Percentiles rank a stretch among this genome's conserved stretches.
Conservation (phyloP, 1,140 invertebrate species). For the Achatina immaculata region DNA sequence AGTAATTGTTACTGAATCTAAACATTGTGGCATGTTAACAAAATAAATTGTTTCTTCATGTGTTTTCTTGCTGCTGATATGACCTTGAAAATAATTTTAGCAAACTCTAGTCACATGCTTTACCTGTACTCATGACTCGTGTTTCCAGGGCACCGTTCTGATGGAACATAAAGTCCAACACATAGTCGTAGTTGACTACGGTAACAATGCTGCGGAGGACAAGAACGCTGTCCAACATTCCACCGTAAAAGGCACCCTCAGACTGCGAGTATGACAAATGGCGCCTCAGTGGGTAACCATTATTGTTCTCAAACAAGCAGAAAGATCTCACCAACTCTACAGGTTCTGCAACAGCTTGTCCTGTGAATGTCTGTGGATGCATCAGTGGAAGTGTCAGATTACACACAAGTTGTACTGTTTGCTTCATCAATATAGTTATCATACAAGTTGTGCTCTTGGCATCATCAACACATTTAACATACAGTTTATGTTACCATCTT, state of each 20-base stretch:
- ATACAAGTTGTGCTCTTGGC: too few relatives aligned
- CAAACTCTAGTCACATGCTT: too few relatives aligned
- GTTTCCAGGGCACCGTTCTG: conserved; percentile 59
- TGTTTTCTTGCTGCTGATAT: too few relatives aligned
- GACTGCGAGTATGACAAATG: conserved; percentile 47
- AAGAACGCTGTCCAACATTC: conserved; percentile 55
- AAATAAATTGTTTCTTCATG: too few relatives aligned
- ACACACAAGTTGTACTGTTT: too few relatives aligned
- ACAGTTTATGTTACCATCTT: too few relatives aligned
- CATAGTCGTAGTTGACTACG: conserved; percentile 64
- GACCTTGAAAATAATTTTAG: too few relatives aligned
- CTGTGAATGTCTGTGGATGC: conserved; percentile 35
- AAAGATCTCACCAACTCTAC: conserved; percentile 42
- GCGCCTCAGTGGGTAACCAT: conserved; percentile 54
- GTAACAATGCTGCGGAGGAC: conserved; percentile 54
- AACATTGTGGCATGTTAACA: too few relatives aligned
- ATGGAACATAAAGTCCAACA: conserved; percentile 64
- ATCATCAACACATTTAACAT: too few relatives aligned
- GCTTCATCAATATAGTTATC: too few relatives aligned
- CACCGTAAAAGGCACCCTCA: conserved; percentile 51
- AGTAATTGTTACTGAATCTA: too few relatives aligned
- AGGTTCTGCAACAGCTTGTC: conserved; percentile 41
- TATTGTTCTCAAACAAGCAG: conserved; percentile 65
- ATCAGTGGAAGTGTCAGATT: too few relatives aligned
- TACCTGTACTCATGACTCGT: conserved; percentile 50